phyloP scores from a whole-genome alignment of 37 sponge, comb jelly and placozoan genomes.

The Haliclona indistincta region DNA sequence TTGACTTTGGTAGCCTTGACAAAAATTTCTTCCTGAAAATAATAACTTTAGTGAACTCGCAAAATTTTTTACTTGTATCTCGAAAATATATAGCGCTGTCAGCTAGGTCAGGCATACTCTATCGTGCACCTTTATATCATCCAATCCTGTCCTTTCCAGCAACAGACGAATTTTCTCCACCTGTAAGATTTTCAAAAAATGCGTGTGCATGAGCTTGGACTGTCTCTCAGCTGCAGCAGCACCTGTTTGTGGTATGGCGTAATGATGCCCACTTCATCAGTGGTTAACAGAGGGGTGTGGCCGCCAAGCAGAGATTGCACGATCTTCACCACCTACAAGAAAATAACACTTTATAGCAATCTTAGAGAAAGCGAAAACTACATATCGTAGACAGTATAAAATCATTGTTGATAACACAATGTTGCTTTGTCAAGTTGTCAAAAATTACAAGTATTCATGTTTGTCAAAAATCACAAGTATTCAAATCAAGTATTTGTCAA shows the following conservation, averaged over 20 bases:
- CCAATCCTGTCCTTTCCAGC: conserved; percentile 14
- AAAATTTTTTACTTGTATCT: not conserved
- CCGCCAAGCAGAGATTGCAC: conserved; percentile 41
- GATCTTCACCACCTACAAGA: conserved; percentile 38
- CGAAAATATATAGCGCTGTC: too few relatives aligned
- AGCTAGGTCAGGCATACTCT: too few relatives aligned
- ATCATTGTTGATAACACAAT: too few relatives aligned
- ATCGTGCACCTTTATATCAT: conserved; percentile 7
- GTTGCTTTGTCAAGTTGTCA: too few relatives aligned
- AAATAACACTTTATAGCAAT: not conserved
- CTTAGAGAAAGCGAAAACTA: not conserved
- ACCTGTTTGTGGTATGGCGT: conserved; percentile 84
- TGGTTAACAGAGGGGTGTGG: conserved; percentile 9
- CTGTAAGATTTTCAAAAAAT: not conserved
- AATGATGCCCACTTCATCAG: conserved; percentile 62
- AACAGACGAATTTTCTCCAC: conserved; percentile 64
- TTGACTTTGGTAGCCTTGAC: too few relatives aligned
- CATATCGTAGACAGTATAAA: too few relatives aligned
- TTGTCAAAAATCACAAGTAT: too few relatives aligned
- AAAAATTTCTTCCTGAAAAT: too few relatives aligned
- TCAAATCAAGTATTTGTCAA: too few relatives aligned
- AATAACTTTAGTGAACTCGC: too few relatives aligned
- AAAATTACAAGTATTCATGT: too few relatives aligned
- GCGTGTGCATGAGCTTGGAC: not conserved
- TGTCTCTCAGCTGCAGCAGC: not conserved